phyloP scores from a whole-genome alignment of 92 coral and sea anemone genomes.

The Porites evermanni region DNA sequence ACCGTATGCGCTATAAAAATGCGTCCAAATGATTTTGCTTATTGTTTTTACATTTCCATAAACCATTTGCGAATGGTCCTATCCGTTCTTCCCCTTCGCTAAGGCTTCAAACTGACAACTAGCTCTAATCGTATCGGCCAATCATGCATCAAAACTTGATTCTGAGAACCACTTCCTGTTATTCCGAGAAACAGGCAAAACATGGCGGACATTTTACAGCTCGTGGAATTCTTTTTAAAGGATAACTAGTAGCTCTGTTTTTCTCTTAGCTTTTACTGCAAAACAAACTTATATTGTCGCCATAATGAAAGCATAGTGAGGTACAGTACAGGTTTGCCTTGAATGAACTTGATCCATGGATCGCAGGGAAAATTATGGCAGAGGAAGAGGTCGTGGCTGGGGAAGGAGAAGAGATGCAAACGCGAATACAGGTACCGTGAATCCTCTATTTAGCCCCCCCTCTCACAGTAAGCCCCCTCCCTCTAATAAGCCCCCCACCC shows the following conservation, averaged over 20 bases:
- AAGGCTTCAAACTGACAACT: neutral
- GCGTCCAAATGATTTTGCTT: too few relatives aligned
- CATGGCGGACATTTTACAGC: neutral
- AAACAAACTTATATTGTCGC: neutral
- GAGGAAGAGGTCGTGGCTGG: constrained; percentile 1
- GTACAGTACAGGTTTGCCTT: neutral
- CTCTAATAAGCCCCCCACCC: too few relatives aligned
- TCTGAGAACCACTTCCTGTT: neutral
- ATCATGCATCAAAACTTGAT: neutral
- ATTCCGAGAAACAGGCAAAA: constrained; percentile 1
- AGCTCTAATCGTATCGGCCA: neutral
- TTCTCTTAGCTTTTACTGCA: neutral
- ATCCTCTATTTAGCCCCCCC: too few relatives aligned
- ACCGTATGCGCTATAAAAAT: too few relatives aligned
- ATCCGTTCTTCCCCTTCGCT: neutral
- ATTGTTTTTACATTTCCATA: neutral
- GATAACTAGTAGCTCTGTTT: too few relatives aligned
- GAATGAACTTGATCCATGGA: neutral
- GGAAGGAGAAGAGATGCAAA: constrained; percentile 1
- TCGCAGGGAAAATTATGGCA: neutral
- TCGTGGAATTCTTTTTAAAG: neutral
- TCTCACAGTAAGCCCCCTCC: too few relatives aligned
- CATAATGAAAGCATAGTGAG: neutral
- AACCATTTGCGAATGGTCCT: neutral
- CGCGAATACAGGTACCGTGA: neutral